These are phyloP conservation scores for Diprion similis DNA, from an alignment of 1,140 invertebrate species.

Conservation along the genomic window DNA sequence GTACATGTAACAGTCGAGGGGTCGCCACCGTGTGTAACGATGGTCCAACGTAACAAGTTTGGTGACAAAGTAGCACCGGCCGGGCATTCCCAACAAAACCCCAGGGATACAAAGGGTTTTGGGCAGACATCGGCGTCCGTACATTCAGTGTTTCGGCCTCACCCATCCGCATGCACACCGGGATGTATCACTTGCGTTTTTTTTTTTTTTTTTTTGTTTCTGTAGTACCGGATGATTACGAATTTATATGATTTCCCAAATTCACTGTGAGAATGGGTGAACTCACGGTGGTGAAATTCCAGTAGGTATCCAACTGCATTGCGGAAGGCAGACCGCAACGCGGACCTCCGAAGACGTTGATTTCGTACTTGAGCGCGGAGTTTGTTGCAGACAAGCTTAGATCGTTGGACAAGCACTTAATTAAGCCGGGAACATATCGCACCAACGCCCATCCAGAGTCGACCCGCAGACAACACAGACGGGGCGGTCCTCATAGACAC, in stretches of 20 bases:
- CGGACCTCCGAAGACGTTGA: not conserved
- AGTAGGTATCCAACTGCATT: too few species aligned
- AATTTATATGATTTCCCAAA: too few species aligned
- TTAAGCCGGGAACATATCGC: conserved; percentile 58
- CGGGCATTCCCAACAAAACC: conserved; percentile 4
- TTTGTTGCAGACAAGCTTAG: conserved; percentile 9
- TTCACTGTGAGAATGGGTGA: too few species aligned
- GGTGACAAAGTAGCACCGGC: conserved; percentile 17
- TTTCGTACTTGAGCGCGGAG: not conserved
- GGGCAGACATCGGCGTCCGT: not conserved
- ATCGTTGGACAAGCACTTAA: conserved; percentile 48
- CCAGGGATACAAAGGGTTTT: conserved; percentile 27
- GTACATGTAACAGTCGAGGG: conserved; percentile 15
- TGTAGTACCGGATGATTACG: too few species aligned
- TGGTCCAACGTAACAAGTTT: conserved; percentile 31
- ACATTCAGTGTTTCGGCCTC: too few species aligned
- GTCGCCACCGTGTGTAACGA: conserved; percentile 27
- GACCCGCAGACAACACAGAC: conserved; percentile 3
- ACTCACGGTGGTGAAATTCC: too few species aligned
- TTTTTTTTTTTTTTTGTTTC: too few species aligned
- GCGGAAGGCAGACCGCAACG: too few species aligned
- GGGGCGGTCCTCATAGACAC: conserved; percentile 4
- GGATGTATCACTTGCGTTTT: too few species aligned
- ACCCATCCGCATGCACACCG: too few species aligned
- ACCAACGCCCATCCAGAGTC: conserved; percentile 41